A percentile compares a stretch with the other conserved stretches of the same genome.
These are phyloP conservation scores for Dinothrombium tinctorium DNA, from an alignment of 1,140 invertebrate species.

Conservation along the genomic window DNA sequence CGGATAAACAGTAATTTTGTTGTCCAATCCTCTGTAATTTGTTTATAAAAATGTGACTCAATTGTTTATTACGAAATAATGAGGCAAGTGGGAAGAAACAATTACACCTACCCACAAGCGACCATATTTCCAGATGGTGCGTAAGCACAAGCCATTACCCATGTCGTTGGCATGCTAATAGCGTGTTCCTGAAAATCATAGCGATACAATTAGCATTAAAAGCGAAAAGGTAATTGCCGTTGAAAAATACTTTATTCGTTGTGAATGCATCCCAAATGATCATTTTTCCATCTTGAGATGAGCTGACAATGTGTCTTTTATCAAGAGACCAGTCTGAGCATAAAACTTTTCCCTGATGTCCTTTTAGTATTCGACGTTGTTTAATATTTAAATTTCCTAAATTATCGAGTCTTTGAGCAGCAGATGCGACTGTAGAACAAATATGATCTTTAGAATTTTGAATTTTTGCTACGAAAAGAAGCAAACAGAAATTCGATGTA, in stretches of 20 bases:
- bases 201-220: too few species aligned
- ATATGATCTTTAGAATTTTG: too few species aligned
- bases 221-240: too few species aligned
- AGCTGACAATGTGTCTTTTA: constrained; percentile 91
- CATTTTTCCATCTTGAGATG: constrained; percentile 93
- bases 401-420: constrained; percentile 73
- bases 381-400: constrained; percentile 80
- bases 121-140: constrained; percentile 84
- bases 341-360: constrained; percentile 93
- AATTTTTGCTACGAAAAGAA: too few species aligned
- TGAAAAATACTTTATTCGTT: constrained; percentile 70
- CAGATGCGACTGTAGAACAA: constrained; percentile 56
- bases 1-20: constrained; percentile 96
- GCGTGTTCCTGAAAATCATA: constrained; percentile 71
- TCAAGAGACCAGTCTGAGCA: constrained; percentile 97
- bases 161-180: constrained; percentile 82
- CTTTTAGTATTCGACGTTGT: constrained; percentile 73
- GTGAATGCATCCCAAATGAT: constrained; percentile 99
- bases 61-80: too few species aligned
- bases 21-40: constrained; percentile 83
- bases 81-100: neutral
- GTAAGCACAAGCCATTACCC: constrained; percentile 98
- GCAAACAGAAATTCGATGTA: constrained; percentile 6
- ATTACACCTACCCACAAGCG: constrained; percentile 60
- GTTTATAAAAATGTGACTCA: too few species aligned